Percentiles rank a stretch among this genome's conserved stretches.
Evolutionary conservation across 2,888 invertebrate species (phyloP).

Genomic region (Diachrysia chrysitis): DNA sequence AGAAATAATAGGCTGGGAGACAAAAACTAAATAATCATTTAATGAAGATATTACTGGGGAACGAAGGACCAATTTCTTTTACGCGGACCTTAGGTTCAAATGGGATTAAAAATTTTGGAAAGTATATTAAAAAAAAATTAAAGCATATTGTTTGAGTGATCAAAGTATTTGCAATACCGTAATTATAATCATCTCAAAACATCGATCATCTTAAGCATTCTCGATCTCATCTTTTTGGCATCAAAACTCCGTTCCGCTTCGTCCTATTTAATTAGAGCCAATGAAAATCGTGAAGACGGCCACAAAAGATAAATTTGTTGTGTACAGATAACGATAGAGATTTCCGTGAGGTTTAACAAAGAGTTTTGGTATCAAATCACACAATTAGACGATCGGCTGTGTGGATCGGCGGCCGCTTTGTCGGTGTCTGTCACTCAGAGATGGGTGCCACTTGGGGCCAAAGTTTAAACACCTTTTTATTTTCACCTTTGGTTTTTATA

Average conservation of each 20-base stretch:
- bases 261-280: slow-evolving; percentile 72
- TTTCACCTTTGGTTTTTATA: not conserved
- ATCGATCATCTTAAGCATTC: slow-evolving; percentile 36
- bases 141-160: not conserved
- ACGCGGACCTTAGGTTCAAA: not conserved
- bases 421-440: slow-evolving; percentile 82
- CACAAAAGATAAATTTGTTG: slow-evolving; percentile 85
- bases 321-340: slow-evolving; percentile 82
- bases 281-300: slow-evolving; percentile 65
- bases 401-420: slow-evolving; percentile 81
- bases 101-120: not conserved
- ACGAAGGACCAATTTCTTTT: not conserved
- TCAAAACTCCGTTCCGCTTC: slow-evolving; percentile 53
- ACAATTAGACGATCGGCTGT: slow-evolving; percentile 88
- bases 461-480: slow-evolving; percentile 17
- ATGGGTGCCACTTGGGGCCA: slow-evolving; percentile 66
- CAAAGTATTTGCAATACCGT: slow-evolving; percentile 27
- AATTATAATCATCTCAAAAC: slow-evolving; percentile 30
- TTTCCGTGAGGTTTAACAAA: slow-evolving; percentile 84
- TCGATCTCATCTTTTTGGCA: slow-evolving; percentile 47
- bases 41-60: not conserved
- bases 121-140: no score
- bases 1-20: not conserved
- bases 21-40: not conserved
- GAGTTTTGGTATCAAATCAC: slow-evolving; percentile 88